Conservation (phyloP, 2,797 vertebrate species). For the Geotrypetes seraphini region DNA sequence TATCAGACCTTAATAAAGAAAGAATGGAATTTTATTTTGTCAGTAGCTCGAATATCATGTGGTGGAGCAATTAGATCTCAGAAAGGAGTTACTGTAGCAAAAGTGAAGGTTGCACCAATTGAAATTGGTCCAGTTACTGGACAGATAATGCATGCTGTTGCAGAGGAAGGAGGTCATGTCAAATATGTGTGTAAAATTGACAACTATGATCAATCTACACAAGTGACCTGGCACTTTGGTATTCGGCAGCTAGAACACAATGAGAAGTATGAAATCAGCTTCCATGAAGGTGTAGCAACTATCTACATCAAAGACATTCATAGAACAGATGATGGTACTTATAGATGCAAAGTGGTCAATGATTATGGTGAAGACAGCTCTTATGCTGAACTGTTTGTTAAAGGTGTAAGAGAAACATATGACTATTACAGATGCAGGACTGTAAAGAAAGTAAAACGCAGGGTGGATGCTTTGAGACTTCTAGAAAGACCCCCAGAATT, state of each 20-base stretch:
- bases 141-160: constrained; percentile 74
- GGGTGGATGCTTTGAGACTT: constrained; percentile 84
- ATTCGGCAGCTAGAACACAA: constrained; percentile 84
- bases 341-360: constrained; percentile 91
- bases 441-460: constrained; percentile 85
- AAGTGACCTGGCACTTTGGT: constrained; percentile 95
- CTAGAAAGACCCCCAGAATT: constrained; percentile 95
- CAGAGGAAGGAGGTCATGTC: constrained; percentile 72
- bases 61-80: constrained; percentile 87
- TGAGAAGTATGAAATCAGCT: constrained; percentile 87
- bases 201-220: constrained; percentile 89
- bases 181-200: constrained; percentile 89
- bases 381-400: constrained; percentile 86
- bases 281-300: constrained; percentile 82
- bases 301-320: constrained; percentile 80
- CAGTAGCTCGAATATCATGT: constrained; percentile 81
- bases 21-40: constrained; percentile 86
- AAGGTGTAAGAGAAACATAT: constrained; percentile 74
- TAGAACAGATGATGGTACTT: constrained; percentile 87
- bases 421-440: constrained; percentile 81
- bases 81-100: constrained; percentile 78
- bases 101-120: constrained; percentile 93
- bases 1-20: constrained; percentile 86
- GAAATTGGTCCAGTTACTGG: constrained; percentile 88
- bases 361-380: constrained; percentile 95